Conservation (phyloP, 2,888 invertebrate genomes). For the Volucella inflata region DNA sequence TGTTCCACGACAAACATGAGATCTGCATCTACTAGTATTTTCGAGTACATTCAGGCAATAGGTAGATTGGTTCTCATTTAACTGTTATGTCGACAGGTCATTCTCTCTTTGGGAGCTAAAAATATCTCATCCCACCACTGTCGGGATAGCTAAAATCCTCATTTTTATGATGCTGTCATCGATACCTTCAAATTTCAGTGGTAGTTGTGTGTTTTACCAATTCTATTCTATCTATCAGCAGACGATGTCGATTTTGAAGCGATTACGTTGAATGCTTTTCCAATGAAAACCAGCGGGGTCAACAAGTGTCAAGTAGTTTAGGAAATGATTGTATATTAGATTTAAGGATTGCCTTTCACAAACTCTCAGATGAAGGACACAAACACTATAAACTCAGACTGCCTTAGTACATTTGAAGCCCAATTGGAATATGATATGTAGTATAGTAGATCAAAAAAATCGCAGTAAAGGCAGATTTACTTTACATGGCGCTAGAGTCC, state of each 20-base stretch:
- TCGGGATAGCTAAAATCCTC: slow-evolving; percentile 51
- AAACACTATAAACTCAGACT: too few species aligned
- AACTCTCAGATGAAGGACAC: neutral
- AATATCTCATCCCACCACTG: slow-evolving; percentile 15
- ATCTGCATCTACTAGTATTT: slow-evolving; percentile 47
- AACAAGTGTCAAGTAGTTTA: too few species aligned
- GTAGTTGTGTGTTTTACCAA: slow-evolving; percentile 16
- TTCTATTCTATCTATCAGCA: slow-evolving; percentile 51
- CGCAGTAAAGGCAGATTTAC: too few species aligned
- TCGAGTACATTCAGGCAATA: slow-evolving; percentile 31
- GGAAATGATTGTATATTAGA: too few species aligned
- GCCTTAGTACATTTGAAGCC: too few species aligned
- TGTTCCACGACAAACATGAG: slow-evolving; percentile 40
- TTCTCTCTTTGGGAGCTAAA: slow-evolving; percentile 29
- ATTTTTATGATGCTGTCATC: slow-evolving; percentile 69
- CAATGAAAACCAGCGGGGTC: slow-evolving; percentile 30
- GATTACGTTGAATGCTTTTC: slow-evolving; percentile 46
- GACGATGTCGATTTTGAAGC: slow-evolving; percentile 48
- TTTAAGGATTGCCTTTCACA: neutral
- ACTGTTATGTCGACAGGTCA: slow-evolving; percentile 68
- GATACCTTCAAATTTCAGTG: slow-evolving; percentile 24
- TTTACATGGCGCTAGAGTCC: too few species aligned
- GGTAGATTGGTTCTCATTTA: slow-evolving; percentile 40
- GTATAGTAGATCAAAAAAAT: too few species aligned
- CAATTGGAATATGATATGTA: too few species aligned